phyloP scores from a whole-genome alignment of 2,888 invertebrate species.

The Xanthia icteritia region DNA sequence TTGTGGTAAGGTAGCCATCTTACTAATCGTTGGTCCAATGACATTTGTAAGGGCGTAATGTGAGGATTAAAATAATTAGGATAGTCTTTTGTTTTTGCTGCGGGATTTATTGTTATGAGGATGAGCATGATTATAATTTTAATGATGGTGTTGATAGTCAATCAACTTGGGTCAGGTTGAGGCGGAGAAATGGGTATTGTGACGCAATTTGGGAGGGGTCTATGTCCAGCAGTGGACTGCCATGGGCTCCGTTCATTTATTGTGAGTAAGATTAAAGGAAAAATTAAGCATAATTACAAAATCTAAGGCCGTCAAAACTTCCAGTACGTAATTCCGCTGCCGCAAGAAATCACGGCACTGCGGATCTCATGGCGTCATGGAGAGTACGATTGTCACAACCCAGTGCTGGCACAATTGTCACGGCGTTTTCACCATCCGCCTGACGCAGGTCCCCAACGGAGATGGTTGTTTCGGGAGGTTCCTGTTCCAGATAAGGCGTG shows the following conservation, averaged over 20 bases:
- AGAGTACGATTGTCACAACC: too few species aligned
- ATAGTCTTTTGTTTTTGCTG: constrained; percentile 39
- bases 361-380: too few species aligned
- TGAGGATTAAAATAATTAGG: constrained; percentile 38
- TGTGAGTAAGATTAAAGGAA: not conserved
- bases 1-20: constrained; percentile 19
- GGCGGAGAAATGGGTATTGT: not conserved
- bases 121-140: not conserved
- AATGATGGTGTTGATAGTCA: not conserved
- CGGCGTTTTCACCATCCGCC: too few species aligned
- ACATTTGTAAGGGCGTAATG: constrained; percentile 28
- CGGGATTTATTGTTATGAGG: constrained; percentile 2
- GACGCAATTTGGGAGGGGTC: not conserved
- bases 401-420: too few species aligned
- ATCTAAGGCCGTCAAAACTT: not conserved
- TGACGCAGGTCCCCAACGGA: too few species aligned
- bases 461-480: too few species aligned
- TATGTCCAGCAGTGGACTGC: not conserved
- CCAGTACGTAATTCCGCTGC: too few species aligned
- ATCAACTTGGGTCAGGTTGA: not conserved
- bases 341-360: too few species aligned
- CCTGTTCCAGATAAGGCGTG: too few species aligned
- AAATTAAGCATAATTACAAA: too few species aligned
- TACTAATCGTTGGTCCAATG: constrained; percentile 28
- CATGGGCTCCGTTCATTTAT: not conserved